Conservation (phyloP, 2,113 vertebrate species). For the Numenius arquata region DNA sequence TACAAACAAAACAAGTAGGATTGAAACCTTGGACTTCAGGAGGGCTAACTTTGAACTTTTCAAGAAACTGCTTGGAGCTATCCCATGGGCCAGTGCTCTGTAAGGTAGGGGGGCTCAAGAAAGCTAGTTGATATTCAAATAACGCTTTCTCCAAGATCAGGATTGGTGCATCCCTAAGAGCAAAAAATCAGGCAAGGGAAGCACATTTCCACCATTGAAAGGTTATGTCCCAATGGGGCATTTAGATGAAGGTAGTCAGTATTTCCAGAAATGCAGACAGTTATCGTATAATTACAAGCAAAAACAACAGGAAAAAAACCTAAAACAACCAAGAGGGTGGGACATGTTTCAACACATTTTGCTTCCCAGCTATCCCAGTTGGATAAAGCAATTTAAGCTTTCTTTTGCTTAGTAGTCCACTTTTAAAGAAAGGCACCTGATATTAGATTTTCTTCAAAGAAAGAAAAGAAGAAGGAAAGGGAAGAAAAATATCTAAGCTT, state of each 20-base stretch:
- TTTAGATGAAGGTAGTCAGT: background rate
- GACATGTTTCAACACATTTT: background rate
- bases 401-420: background rate
- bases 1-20: too few species aligned
- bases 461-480: background rate
- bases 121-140: too few species aligned
- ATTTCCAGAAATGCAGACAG: background rate
- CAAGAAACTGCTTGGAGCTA: too few species aligned
- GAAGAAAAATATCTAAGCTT: background rate
- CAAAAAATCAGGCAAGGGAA: too few species aligned
- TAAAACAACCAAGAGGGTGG: background rate
- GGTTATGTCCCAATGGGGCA: background rate
- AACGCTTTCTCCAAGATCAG: too few species aligned
- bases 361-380: background rate
- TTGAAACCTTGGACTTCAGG: too few species aligned
- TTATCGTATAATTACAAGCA: background rate
- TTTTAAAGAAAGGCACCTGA: background rate
- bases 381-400: background rate
- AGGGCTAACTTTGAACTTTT: too few species aligned
- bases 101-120: too few species aligned
- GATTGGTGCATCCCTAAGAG: too few species aligned
- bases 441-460: background rate
- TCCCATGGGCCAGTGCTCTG: too few species aligned
- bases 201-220: background rate
- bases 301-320: fast-evolving